A percentile compares a stretch with the other conserved stretches of the same genome.
Evolutionary conservation across 2,888 invertebrate species (phyloP).

Genomic region (Tipula helvola): DNA sequence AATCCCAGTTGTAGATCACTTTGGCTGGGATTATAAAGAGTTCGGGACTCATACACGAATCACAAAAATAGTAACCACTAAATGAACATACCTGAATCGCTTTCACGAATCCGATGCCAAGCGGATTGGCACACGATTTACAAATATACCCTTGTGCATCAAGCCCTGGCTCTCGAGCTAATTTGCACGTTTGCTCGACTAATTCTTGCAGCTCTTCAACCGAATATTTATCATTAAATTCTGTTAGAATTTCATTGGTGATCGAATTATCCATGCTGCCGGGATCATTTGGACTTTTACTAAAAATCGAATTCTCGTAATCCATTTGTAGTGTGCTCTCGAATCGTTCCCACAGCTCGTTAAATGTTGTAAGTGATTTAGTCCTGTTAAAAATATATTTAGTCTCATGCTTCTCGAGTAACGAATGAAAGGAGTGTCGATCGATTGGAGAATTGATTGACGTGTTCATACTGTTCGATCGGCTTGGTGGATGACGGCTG

Average conservation of each 20-base stretch:
- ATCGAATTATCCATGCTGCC: not conserved
- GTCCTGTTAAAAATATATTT: constrained; percentile 28
- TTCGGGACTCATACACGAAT: constrained; percentile 74
- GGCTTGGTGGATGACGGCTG: constrained; percentile 17
- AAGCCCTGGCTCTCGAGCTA: constrained; percentile 68
- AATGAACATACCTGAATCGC: constrained; percentile 63
- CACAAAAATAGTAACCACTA: constrained; percentile 82
- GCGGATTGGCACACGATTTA: constrained; percentile 41
- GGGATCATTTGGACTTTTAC: not conserved
- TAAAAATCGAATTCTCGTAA: not conserved
- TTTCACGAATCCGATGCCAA: constrained; percentile 48
- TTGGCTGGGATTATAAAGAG: constrained; percentile 73
- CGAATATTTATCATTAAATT: constrained; percentile 41
- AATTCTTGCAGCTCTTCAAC: constrained; percentile 44
- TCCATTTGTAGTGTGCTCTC: constrained; percentile 19
- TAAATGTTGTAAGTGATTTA: constrained; percentile 37
- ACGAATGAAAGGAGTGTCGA: constrained; percentile 30
- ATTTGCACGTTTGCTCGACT: constrained; percentile 50
- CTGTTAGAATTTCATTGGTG: constrained; percentile 28
- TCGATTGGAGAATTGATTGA: constrained; percentile 26
- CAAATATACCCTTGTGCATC: constrained; percentile 82
- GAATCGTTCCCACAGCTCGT: constrained; percentile 46
- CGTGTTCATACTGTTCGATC: constrained; percentile 30
- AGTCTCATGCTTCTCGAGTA: constrained; percentile 30
- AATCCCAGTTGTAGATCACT: constrained; percentile 92